A percentile compares a stretch with the other conserved stretches of the same genome.
phyloP scores from a whole-genome alignment of 2,113 vertebrate genomes.

The Lycaon pictus region DNA sequence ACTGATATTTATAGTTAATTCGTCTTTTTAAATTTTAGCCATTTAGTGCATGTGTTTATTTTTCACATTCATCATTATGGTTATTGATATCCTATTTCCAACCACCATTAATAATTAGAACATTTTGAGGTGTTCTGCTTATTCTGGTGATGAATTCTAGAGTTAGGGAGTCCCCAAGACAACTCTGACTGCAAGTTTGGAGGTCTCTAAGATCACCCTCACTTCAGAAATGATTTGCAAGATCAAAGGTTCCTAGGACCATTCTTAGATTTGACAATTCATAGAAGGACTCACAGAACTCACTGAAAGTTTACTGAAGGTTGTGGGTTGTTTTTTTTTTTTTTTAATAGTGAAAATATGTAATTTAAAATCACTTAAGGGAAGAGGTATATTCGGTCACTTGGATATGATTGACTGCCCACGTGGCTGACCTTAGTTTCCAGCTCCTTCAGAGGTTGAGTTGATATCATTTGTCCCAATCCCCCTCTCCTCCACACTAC shows the following conservation, averaged over 20 bases:
- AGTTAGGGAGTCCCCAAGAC: background rate
- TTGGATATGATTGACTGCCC: background rate
- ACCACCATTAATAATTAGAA: background rate
- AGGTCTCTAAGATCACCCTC: background rate
- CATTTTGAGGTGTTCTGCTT: constrained; percentile 31
- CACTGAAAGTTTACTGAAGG: background rate
- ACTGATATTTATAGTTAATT: background rate
- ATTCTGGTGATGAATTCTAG: constrained; percentile 23
- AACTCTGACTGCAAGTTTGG: background rate
- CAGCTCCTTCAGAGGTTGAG: background rate
- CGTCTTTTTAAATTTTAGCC: background rate
- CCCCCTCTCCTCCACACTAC: background rate
- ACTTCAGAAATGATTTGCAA: background rate
- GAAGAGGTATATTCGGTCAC: background rate
- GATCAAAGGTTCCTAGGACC: background rate
- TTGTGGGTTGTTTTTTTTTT: background rate
- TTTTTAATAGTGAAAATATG: background rate
- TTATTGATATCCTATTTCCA: background rate
- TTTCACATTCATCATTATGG: constrained; percentile 11
- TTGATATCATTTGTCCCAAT: background rate
- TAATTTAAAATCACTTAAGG: background rate
- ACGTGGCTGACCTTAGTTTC: background rate
- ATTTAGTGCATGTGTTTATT: background rate
- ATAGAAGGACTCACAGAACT: background rate
- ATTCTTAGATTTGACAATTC: constrained; percentile 2